Conservation (phyloP, 2,113 vertebrate genomes). For the Poeciliopsis prolifica region DNA sequence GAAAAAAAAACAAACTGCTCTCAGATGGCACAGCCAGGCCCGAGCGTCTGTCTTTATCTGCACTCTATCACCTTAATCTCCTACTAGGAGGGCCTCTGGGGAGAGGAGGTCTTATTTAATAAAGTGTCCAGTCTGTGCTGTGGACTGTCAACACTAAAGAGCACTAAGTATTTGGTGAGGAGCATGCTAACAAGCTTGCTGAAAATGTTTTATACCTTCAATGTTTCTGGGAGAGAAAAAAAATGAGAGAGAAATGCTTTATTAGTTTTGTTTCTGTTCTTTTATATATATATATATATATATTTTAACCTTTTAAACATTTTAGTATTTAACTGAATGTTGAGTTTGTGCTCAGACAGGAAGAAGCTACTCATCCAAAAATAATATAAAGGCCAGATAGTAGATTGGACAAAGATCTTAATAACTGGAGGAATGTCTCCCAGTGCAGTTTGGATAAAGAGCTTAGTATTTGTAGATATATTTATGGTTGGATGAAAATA, state of each 20-base stretch:
- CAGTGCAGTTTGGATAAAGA: no score
- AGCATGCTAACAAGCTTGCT: constrained; percentile 11
- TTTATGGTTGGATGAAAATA: no score
- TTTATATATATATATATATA: no score
- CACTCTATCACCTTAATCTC: constrained; percentile 64
- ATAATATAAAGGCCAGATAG: no score
- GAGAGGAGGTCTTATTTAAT: constrained; percentile 49
- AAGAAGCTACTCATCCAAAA: no score
- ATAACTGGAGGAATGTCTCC: no score
- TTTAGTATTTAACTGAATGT: no score
- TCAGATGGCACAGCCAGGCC: constrained; percentile 24
- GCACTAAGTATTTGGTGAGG: constrained; percentile 9
- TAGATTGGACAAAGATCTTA: no score
- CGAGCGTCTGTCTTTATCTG: constrained; percentile 36
- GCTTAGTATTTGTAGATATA: no score
- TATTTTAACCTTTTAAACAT: no score
- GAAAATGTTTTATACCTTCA: background rate
- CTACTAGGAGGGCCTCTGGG: constrained; percentile 46
- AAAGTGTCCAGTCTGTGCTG: constrained; percentile 41
- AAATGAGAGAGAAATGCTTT: background rate
- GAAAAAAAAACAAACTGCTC: constrained; percentile 7
- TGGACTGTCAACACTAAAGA: constrained; percentile 36
- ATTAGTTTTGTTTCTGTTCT: background rate
- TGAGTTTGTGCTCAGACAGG: no score
- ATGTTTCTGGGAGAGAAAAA: background rate